phyloP scores from a whole-genome alignment of 1,140 invertebrate genomes.

The Goniozus legneri region DNA sequence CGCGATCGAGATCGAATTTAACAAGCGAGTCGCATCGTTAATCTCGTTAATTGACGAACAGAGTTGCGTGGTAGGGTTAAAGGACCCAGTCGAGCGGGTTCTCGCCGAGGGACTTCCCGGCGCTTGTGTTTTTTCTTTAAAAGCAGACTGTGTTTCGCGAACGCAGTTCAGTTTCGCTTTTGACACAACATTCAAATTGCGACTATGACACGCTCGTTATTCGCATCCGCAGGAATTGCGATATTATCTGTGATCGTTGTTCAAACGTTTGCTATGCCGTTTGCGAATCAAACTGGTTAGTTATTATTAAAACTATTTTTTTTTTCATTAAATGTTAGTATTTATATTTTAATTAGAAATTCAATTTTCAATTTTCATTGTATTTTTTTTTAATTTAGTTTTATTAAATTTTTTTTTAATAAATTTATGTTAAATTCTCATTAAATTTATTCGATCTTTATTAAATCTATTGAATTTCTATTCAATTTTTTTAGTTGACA shows the following conservation, averaged over 20 bases:
- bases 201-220: slow-evolving; percentile 1
- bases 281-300: slow-evolving; percentile 10
- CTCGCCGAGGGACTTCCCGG: slow-evolving; percentile 27
- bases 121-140: slow-evolving; percentile 28
- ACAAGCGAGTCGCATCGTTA: too few species aligned
- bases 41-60: too few species aligned
- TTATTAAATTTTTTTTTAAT: not conserved
- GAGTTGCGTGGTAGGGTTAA: too few species aligned
- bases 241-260: not conserved
- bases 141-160: slow-evolving; percentile 15
- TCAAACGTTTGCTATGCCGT: not conserved
- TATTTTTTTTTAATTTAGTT: not conserved
- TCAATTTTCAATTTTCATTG: not conserved
- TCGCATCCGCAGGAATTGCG: not conserved
- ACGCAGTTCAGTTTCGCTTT: slow-evolving; percentile 22
- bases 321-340: not conserved
- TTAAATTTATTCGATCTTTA: too few species aligned
- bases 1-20: not conserved
- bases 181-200: slow-evolving; percentile 2
- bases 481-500: too few species aligned
- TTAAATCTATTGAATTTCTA: too few species aligned
- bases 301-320: not conserved
- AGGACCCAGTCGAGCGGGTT: slow-evolving; percentile 10
- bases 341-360: not conserved
- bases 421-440: not conserved